A percentile compares a stretch with the other conserved stretches of the same genome.
Evolutionary conservation across 53 echinoderm and acorn worm genomes (phyloP).

Genomic region (Antedon mediterranea): DNA sequence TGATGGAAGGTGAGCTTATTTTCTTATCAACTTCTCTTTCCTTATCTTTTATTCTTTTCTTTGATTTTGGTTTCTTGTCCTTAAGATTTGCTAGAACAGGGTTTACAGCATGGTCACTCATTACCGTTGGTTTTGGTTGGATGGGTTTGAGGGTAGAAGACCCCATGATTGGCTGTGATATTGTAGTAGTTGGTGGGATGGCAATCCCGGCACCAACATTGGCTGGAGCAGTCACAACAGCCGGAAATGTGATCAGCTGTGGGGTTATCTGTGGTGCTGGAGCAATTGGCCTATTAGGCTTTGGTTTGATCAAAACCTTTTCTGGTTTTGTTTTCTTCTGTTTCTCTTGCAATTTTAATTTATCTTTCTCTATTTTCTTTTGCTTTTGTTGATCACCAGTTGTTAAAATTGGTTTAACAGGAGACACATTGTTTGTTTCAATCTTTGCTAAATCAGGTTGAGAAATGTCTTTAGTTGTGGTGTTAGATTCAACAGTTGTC

Average conservation of each 20-base stretch:
- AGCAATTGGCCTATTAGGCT: conserved; percentile 60
- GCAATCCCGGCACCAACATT: conserved; percentile 38
- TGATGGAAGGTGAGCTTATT: background rate
- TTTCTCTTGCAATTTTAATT: conserved; percentile 42
- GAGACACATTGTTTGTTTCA: background rate
- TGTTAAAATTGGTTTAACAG: conserved; percentile 3
- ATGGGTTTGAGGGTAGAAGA: conserved; percentile 66
- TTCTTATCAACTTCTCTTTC: background rate
- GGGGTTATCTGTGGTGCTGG: conserved; percentile 51
- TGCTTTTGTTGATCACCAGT: conserved; percentile 32
- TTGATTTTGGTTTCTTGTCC: conserved; percentile 35
- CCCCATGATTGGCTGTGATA: conserved; percentile 19
- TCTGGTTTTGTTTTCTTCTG: conserved; percentile 81
- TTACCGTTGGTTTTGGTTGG: conserved; percentile 76
- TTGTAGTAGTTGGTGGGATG: conserved; percentile 33
- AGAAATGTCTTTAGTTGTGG: conserved; percentile 29
- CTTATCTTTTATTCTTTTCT: background rate
- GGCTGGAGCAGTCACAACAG: conserved; percentile 46
- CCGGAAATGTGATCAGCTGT: conserved; percentile 87
- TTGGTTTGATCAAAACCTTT: conserved; percentile 38
- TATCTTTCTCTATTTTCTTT: conserved; percentile 72
- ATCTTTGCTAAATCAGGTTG: conserved; percentile 1
- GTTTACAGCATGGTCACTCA: conserved; percentile 31
- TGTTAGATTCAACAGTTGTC: conserved; percentile 25
- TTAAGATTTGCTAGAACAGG: conserved; percentile 37